phyloP scores from a whole-genome alignment of 2,888 invertebrate species.

The Tortricodes alternella region DNA sequence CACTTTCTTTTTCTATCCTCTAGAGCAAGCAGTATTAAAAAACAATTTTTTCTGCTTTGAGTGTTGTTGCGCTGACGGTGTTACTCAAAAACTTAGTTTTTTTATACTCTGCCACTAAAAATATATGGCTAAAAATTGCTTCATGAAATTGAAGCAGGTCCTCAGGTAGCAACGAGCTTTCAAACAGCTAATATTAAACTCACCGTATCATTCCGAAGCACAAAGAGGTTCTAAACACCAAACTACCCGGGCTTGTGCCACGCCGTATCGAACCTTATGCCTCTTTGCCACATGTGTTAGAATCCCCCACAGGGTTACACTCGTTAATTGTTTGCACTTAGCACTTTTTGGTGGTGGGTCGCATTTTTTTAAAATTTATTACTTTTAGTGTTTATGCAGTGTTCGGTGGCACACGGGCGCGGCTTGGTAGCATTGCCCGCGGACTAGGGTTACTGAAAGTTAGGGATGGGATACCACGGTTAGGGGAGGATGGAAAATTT shows the following conservation, averaged over 20 bases:
- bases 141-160: no score
- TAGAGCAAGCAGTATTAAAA: no score
- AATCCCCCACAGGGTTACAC: constrained; percentile 50
- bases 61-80: no score
- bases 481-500: not conserved
- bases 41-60: no score
- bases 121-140: no score
- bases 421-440: constrained; percentile 57
- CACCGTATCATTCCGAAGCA: constrained; percentile 75
- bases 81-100: not conserved
- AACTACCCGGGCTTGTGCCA: constrained; percentile 79
- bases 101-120: no score
- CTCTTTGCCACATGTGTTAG: constrained; percentile 77
- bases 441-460: constrained; percentile 53
- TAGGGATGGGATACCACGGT: constrained; percentile 49
- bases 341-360: constrained; percentile 32
- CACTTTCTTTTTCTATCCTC: no score
- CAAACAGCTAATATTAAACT: constrained; percentile 40
- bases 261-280: constrained; percentile 74
- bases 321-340: constrained; percentile 44
- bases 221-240: constrained; percentile 54
- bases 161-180: not conserved
- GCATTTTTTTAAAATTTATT: constrained; percentile 29
- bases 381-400: constrained; percentile 44
- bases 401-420: constrained; percentile 55